Conservation (phyloP, 2,797 vertebrate genomes). For the Aeoliscus strigatus region DNA sequence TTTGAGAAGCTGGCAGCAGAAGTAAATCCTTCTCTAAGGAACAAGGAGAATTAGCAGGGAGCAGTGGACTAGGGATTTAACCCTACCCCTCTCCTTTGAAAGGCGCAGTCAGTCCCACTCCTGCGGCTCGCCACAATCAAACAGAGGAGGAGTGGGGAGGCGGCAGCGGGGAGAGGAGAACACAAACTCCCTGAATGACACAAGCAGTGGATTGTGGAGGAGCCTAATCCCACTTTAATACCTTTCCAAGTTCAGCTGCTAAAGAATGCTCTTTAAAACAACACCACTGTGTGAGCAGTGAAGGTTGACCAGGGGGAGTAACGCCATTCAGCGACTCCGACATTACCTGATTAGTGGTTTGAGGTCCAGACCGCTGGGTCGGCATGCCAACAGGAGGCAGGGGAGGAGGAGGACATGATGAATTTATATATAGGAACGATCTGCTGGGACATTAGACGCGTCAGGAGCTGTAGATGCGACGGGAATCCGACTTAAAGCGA, state of each 20-base stretch:
- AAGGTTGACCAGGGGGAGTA: conserved; percentile 71
- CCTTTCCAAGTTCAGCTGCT: conserved; percentile 92
- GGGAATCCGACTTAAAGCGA: conserved; percentile 38
- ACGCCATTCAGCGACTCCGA: conserved; percentile 73
- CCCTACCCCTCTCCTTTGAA: conserved; percentile 85
- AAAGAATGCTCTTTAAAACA: conserved; percentile 91
- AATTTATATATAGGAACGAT: conserved; percentile 38
- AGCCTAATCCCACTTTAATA: conserved; percentile 96
- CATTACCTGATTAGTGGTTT: conserved; percentile 81
- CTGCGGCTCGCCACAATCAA: conserved; percentile 90
- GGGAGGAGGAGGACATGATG: conserved; percentile 52
- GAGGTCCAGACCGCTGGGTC: conserved; percentile 46
- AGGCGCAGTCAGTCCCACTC: conserved; percentile 89
- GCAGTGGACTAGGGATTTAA: conserved; percentile 91
- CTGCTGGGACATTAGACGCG: conserved; percentile 36
- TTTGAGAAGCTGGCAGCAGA: conserved; percentile 90
- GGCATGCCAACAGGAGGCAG: conserved; percentile 36
- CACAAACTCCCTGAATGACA: conserved; percentile 86
- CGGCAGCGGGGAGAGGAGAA: conserved; percentile 69
- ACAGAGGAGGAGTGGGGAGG: conserved; percentile 77
- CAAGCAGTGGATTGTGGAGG: conserved; percentile 89
- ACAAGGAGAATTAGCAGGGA: conserved; percentile 95
- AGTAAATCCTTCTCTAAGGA: conserved; percentile 95
- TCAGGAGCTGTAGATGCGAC: conserved; percentile 28
- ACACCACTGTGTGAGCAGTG: conserved; percentile 80